Evolutionary conservation across 1,140 invertebrate genomes (phyloP).

Genomic region (Dinoponera quadriceps): DNA sequence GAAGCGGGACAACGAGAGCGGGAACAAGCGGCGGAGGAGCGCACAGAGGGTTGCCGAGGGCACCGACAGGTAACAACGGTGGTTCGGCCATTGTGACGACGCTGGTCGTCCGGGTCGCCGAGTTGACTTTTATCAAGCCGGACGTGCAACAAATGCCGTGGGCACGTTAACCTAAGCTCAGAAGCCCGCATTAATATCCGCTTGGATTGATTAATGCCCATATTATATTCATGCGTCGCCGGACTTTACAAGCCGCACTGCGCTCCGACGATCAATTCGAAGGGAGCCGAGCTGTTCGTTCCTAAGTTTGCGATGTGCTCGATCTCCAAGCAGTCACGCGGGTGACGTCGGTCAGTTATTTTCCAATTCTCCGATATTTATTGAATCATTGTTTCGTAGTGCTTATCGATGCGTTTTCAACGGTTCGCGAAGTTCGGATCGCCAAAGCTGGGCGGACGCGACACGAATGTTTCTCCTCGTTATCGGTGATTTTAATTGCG

Average conservation of each 20-base stretch:
- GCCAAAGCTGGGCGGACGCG: too few species aligned
- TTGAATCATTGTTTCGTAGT: too few species aligned
- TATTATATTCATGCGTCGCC: slow-evolving; percentile 78
- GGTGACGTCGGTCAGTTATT: too few species aligned
- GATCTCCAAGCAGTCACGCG: too few species aligned
- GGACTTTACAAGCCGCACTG: neutral
- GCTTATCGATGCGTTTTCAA: too few species aligned
- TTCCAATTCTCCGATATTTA: too few species aligned
- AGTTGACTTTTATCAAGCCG: slow-evolving; percentile 69
- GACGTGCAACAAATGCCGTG: slow-evolving; percentile 78
- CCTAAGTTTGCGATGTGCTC: neutral
- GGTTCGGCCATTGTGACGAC: slow-evolving; percentile 50
- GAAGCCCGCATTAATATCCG: slow-evolving; percentile 79
- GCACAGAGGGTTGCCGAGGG: slow-evolving; percentile 1
- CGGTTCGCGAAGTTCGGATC: too few species aligned
- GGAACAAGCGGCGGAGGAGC: slow-evolving; percentile 46
- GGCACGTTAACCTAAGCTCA: slow-evolving; percentile 74
- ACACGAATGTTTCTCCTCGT: too few species aligned
- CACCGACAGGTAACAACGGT: slow-evolving; percentile 56
- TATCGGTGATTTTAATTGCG: too few species aligned
- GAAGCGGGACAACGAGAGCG: slow-evolving; percentile 28
- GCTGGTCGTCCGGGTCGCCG: neutral
- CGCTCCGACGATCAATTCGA: slow-evolving; percentile 76
- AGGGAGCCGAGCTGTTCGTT: neutral
- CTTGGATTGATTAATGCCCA: slow-evolving; percentile 82